These are phyloP conservation scores for Musca domestica DNA, from an alignment of 1,140 invertebrate species.

Conservation along the genomic window DNA sequence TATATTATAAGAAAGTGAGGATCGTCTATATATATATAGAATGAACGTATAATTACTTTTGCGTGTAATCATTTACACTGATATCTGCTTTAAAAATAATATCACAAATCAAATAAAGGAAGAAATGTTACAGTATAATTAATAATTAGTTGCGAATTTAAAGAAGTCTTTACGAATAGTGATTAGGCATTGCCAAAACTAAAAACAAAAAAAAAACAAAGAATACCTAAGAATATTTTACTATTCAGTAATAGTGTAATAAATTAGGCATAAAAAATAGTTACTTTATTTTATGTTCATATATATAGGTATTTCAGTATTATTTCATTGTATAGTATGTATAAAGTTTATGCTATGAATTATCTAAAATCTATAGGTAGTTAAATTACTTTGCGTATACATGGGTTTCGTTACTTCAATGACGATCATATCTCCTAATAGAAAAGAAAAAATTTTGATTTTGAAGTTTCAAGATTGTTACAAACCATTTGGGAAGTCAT, in stretches of 20 bases:
- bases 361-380: conserved; percentile 3
- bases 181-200: conserved; percentile 1
- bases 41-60: too few relatives aligned
- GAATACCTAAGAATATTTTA: not conserved
- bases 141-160: not conserved
- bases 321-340: not conserved
- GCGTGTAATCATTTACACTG: too few relatives aligned
- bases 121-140: not conserved
- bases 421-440: too few relatives aligned
- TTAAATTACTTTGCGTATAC: conserved; percentile 11
- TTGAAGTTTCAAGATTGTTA: not conserved
- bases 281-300: not conserved
- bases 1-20: not conserved
- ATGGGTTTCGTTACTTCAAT: conserved; percentile 11
- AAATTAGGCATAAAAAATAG: not conserved
- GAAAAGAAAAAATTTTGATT: conserved; percentile 8
- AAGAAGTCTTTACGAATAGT: not conserved
- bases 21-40: too few relatives aligned
- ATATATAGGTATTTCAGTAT: not conserved
- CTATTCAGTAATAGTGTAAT: not conserved
- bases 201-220: not conserved
- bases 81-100: conserved; percentile 1
- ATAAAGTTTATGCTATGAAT: not conserved
- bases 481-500: too few relatives aligned
- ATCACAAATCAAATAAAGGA: conserved; percentile 17